Percentiles rank a stretch among this genome's conserved stretches.
These are phyloP conservation scores for Dioctria linearis DNA, from an alignment of 2,888 invertebrate species.

Conservation along the genomic window DNA sequence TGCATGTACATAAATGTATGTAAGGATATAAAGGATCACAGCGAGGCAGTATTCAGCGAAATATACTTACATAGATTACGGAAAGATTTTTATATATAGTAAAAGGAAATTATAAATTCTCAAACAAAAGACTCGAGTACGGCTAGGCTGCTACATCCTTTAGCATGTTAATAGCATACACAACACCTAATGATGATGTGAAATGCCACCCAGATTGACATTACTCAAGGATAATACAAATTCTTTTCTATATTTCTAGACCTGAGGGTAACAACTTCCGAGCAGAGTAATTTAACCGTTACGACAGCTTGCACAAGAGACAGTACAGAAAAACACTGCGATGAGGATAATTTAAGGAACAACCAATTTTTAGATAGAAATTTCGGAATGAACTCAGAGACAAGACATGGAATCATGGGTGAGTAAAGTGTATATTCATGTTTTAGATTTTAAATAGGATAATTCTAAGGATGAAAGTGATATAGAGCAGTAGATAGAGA, in stretches of 20 bases:
- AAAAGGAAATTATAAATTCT: too few relatives aligned
- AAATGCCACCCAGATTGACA: background rate
- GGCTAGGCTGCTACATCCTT: too few relatives aligned
- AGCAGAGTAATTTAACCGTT: slow-evolving; percentile 45
- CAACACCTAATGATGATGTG: too few relatives aligned
- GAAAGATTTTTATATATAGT: too few relatives aligned
- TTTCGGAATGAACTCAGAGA: slow-evolving; percentile 64
- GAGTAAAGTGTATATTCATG: slow-evolving; percentile 18
- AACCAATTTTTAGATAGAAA: slow-evolving; percentile 65
- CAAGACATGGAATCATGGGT: slow-evolving; percentile 62
- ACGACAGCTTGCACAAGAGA: slow-evolving; percentile 51
- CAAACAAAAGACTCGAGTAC: too few relatives aligned
- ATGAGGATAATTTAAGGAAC: slow-evolving; percentile 59
- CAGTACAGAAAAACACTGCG: slow-evolving; percentile 56
- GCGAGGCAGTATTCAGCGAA: too few relatives aligned
- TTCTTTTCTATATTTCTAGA: slow-evolving; percentile 33
- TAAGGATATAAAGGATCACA: background rate
- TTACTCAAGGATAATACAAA: background rate
- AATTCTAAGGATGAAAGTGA: too few relatives aligned
- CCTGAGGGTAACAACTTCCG: slow-evolving; percentile 55
- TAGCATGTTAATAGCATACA: too few relatives aligned
- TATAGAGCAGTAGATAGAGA: too few relatives aligned
- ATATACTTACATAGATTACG: too few relatives aligned
- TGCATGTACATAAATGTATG: too few relatives aligned
- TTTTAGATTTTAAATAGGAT: too few relatives aligned